phyloP scores from a whole-genome alignment of 2,888 invertebrate genomes.

The Cryptus viduatorius region DNA sequence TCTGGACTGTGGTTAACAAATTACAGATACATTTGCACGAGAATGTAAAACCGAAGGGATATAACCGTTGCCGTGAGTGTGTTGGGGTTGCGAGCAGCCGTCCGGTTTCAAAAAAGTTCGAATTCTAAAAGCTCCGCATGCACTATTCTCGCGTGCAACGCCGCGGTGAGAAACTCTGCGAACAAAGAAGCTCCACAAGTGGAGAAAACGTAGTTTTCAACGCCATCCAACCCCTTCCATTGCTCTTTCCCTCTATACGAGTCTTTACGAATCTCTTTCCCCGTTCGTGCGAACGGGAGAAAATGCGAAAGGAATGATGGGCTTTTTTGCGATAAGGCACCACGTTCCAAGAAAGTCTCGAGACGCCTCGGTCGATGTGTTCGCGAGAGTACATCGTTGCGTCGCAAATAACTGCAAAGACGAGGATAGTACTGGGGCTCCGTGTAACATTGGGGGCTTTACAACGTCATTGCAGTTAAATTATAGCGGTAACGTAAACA shows the following conservation, averaged over 20 bases:
- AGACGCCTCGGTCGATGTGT: slow-evolving; percentile 12
- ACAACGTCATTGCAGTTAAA: neutral
- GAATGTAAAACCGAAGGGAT: neutral
- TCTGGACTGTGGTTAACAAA: slow-evolving; percentile 17
- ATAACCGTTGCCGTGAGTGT: neutral
- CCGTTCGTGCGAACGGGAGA: neutral
- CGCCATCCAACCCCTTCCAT: slow-evolving; percentile 14
- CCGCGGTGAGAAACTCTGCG: slow-evolving; percentile 40
- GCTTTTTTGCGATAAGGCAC: slow-evolving; percentile 17
- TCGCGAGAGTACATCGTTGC: slow-evolving; percentile 18
- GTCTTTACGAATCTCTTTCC: neutral
- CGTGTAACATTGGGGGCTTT: neutral
- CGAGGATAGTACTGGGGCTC: neutral
- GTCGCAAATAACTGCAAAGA: neutral
- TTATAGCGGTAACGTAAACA: neutral
- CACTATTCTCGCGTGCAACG: slow-evolving; percentile 19
- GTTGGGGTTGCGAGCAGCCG: neutral
- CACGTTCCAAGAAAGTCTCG: slow-evolving; percentile 11
- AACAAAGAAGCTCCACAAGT: slow-evolving; percentile 68
- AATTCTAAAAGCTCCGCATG: slow-evolving; percentile 49
- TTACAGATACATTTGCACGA: no score
- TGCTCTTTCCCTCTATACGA: neutral
- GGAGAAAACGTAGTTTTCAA: slow-evolving; percentile 65
- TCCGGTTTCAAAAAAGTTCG: slow-evolving; percentile 43
- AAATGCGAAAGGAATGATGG: neutral